A percentile compares a stretch with the other conserved stretches of the same genome.
phyloP scores from a whole-genome alignment of 2,888 invertebrate genomes.

The Melolontha melolontha region DNA sequence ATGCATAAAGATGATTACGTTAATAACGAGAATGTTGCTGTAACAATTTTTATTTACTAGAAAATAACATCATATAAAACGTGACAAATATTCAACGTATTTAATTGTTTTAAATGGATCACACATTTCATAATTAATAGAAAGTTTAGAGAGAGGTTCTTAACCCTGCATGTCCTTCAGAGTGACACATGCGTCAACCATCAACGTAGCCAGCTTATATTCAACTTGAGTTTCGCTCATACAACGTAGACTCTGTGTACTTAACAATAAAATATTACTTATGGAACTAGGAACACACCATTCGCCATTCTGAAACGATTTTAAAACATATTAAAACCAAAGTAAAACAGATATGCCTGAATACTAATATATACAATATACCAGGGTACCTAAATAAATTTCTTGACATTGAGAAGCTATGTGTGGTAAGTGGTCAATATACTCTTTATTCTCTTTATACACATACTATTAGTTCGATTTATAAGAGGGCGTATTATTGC shows the following conservation, averaged over 20 bases:
- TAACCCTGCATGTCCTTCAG: conserved; percentile 56
- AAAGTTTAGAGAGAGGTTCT: not conserved
- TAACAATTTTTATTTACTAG: conserved; percentile 17
- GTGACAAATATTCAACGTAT: conserved; percentile 21
- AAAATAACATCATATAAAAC: conserved; percentile 36
- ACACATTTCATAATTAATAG: conserved; percentile 5
- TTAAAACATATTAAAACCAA: not conserved
- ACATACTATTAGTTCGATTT: too few species aligned
- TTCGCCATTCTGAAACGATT: conserved; percentile 59
- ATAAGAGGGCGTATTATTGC: too few species aligned
- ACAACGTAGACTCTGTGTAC: conserved; percentile 63
- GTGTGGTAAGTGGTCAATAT: too few species aligned
- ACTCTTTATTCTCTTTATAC: too few species aligned
- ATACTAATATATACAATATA: not conserved
- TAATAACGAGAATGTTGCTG: not conserved
- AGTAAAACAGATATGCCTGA: not conserved
- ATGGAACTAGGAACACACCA: conserved; percentile 62
- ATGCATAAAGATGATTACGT: too few species aligned
- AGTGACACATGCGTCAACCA: conserved; percentile 67
- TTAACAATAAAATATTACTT: conserved; percentile 61
- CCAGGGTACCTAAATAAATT: too few species aligned
- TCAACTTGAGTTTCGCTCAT: conserved; percentile 63
- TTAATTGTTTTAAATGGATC: conserved; percentile 18
- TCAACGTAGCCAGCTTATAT: conserved; percentile 65
- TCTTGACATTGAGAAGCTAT: too few species aligned